Percentiles rank a stretch among this genome's conserved stretches.
Conservation (phyloP, 2,797 vertebrate genomes). For the Onychomys torridus region DNA sequence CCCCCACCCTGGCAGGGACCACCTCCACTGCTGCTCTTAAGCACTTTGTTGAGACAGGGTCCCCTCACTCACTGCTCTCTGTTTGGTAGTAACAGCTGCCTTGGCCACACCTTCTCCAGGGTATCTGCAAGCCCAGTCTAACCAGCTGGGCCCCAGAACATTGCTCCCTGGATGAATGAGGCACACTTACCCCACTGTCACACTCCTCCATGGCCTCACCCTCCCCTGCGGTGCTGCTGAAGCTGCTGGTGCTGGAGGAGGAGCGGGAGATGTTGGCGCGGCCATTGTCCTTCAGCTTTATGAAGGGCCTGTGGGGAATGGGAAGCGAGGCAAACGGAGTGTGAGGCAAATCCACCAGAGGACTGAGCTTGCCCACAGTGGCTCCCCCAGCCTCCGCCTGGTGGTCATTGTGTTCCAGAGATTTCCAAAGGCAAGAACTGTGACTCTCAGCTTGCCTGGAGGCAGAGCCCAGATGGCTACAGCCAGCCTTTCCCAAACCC, state of each 20-base stretch:
- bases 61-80: background rate
- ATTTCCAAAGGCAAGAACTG: background rate
- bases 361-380: background rate
- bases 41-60: background rate
- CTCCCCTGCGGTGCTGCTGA: slow-evolving; percentile 97
- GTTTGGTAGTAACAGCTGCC: background rate
- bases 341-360: background rate
- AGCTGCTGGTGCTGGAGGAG: slow-evolving; percentile 98
- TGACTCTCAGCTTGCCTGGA: background rate
- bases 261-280: slow-evolving; percentile 96
- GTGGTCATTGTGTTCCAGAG: background rate
- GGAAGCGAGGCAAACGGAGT: background rate
- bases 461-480: background rate
- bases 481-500: background rate
- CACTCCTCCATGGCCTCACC: slow-evolving; percentile 95
- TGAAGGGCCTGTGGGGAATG: slow-evolving; percentile 88
- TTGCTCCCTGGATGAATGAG: background rate
- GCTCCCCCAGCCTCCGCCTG: background rate
- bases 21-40: too few relatives aligned
- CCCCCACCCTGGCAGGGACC: background rate
- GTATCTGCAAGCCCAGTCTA: background rate
- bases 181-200: slow-evolving; percentile 89
- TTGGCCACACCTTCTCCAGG: background rate
- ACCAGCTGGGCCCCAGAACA: background rate
- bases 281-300: slow-evolving; percentile 94